phyloP scores from a whole-genome alignment of 2,113 vertebrate species.

The Synchiropus splendidus region DNA sequence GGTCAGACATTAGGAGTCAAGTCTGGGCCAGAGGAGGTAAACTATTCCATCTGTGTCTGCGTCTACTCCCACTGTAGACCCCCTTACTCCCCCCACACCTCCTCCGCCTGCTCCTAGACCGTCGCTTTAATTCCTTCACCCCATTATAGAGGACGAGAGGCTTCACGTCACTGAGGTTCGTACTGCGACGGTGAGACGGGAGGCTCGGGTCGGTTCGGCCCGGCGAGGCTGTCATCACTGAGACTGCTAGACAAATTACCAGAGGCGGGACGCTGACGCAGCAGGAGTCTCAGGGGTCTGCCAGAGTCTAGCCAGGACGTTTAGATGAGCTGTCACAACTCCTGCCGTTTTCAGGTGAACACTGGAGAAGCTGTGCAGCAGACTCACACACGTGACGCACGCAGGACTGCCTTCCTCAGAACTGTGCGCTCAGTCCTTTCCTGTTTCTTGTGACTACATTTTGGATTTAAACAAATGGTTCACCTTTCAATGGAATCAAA shows the following conservation, averaged over 20 bases:
- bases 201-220: not conserved
- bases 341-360: conserved; percentile 45
- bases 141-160: conserved; percentile 12
- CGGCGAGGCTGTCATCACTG: conserved; percentile 54
- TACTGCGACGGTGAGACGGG: conserved; percentile 23
- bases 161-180: conserved; percentile 11
- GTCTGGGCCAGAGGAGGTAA: conserved; percentile 69
- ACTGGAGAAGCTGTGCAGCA: conserved; percentile 11
- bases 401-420: too few relatives aligned
- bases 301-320: conserved; percentile 50
- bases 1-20: conserved; percentile 73
- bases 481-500: too few relatives aligned
- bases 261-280: conserved; percentile 38
- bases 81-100: conserved; percentile 11
- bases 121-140: conserved; percentile 10
- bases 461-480: too few relatives aligned
- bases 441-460: too few relatives aligned
- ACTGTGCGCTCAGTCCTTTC: conserved; percentile 3
- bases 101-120: conserved; percentile 11
- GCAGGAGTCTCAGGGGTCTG: conserved; percentile 32
- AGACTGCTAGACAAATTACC: conserved; percentile 60
- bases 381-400: conserved; percentile 3
- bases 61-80: conserved; percentile 39
- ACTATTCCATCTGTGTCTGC: conserved; percentile 72
- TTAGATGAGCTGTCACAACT: conserved; percentile 60